Conservation (phyloP, 2,113 vertebrate species). For the Nerophis lumbriciformis region DNA sequence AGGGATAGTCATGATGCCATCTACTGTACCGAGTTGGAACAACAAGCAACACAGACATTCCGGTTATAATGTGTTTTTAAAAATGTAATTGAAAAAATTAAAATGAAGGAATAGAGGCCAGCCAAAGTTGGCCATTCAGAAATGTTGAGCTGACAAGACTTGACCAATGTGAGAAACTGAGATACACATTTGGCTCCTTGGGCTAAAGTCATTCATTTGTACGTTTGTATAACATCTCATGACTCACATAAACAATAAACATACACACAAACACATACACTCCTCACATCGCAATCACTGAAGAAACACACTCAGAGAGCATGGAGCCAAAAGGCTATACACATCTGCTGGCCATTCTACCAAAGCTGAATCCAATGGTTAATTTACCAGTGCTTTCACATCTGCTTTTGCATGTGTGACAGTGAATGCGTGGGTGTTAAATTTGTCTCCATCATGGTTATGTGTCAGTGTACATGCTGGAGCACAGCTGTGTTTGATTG, state of each 20-base stretch:
- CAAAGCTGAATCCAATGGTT: slow-evolving; percentile 29
- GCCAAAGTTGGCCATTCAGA: slow-evolving; percentile 25
- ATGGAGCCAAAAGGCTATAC: background rate
- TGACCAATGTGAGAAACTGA: slow-evolving; percentile 28
- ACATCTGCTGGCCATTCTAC: slow-evolving; percentile 28
- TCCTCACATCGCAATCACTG: background rate
- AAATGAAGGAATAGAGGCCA: slow-evolving; percentile 17
- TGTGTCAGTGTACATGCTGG: background rate
- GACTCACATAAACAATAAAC: slow-evolving; percentile 9
- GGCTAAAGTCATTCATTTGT: slow-evolving; percentile 42
- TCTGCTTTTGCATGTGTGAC: slow-evolving; percentile 1
- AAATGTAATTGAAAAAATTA: background rate
- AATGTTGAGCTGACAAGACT: slow-evolving; percentile 42
- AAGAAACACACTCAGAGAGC: slow-evolving; percentile 3
- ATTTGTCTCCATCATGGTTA: background rate
- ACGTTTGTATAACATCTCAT: slow-evolving; percentile 29
- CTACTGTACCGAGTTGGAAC: too few species aligned
- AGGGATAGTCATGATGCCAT: too few species aligned
- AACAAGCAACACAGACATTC: too few species aligned
- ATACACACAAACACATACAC: slow-evolving; percentile 20
- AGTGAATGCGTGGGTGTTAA: slow-evolving; percentile 1
- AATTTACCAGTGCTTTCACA: slow-evolving; percentile 25
- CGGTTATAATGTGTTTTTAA: background rate
- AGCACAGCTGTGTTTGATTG: slow-evolving; percentile 30
- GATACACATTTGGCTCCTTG: slow-evolving; percentile 39